Percentiles rank a stretch among this genome's conserved stretches.
These are phyloP conservation scores for Callosobruchus maculatus DNA, from an alignment of 2,888 invertebrate genomes.

Conservation along the genomic window DNA sequence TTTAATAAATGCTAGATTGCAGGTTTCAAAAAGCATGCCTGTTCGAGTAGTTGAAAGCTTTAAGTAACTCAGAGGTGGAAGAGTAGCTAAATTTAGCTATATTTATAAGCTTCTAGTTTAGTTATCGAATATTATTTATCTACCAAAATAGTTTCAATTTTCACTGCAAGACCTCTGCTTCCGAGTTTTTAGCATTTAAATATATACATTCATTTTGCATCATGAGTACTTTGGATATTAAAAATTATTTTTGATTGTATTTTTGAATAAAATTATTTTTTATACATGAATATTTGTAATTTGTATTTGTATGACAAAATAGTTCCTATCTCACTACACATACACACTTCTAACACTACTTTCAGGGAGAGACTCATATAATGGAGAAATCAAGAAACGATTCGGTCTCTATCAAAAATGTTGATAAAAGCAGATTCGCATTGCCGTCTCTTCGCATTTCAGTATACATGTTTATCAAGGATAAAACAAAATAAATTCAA, in stretches of 20 bases:
- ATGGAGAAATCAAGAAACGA: no score
- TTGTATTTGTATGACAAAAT: background rate
- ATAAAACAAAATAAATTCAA: no score
- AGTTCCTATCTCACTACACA: background rate
- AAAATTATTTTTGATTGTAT: background rate
- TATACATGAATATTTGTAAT: background rate
- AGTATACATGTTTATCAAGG: no score
- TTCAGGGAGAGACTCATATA: background rate
- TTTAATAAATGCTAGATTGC: background rate
- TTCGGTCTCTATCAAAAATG: no score
- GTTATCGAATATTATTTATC: background rate
- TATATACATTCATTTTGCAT: background rate
- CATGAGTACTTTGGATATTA: background rate
- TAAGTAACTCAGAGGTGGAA: background rate
- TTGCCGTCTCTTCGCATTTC: no score
- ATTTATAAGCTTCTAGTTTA: background rate
- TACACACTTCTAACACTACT: background rate
- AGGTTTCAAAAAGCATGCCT: background rate
- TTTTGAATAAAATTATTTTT: background rate
- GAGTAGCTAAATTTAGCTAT: background rate
- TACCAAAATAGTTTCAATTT: background rate
- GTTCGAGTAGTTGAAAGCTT: background rate
- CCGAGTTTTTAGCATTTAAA: background rate
- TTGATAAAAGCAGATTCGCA: no score
- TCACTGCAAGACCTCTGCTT: background rate